Percentiles rank a stretch among this genome's conserved stretches.
Evolutionary conservation across 2,113 vertebrate genomes (phyloP).

Genomic region (Todiramphus saurophagus): DNA sequence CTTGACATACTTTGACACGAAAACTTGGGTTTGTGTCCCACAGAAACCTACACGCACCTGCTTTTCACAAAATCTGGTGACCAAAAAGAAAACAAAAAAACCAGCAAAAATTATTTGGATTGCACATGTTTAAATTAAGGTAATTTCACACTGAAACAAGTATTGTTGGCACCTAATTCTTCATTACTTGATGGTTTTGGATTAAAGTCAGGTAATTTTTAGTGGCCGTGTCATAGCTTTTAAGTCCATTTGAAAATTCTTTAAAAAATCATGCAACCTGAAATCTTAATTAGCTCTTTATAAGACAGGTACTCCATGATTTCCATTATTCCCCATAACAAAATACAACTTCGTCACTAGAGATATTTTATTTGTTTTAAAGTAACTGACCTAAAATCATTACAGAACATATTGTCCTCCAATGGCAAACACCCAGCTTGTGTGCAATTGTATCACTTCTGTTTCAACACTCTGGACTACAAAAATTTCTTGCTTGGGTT

Average conservation of each 20-base stretch:
- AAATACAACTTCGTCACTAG: background rate
- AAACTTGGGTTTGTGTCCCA: background rate
- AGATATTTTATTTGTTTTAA: background rate
- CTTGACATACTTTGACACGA: background rate
- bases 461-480: background rate
- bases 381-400: background rate
- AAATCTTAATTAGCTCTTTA: background rate
- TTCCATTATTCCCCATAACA: background rate
- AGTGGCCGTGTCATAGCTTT: background rate
- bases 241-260: background rate
- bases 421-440: background rate
- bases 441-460: background rate
- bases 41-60: background rate
- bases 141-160: background rate
- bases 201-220: background rate
- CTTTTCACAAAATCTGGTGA: background rate
- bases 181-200: background rate
- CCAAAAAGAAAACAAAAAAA: background rate
- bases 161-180: background rate
- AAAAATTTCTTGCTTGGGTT: background rate
- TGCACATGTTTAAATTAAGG: background rate
- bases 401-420: background rate
- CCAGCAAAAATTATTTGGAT: background rate
- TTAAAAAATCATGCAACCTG: background rate
- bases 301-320: background rate